A percentile compares a stretch with the other conserved stretches of the same genome.
Evolutionary conservation across 2,113 vertebrate species (phyloP).

Genomic region (Corynorhinus townsendii): DNA sequence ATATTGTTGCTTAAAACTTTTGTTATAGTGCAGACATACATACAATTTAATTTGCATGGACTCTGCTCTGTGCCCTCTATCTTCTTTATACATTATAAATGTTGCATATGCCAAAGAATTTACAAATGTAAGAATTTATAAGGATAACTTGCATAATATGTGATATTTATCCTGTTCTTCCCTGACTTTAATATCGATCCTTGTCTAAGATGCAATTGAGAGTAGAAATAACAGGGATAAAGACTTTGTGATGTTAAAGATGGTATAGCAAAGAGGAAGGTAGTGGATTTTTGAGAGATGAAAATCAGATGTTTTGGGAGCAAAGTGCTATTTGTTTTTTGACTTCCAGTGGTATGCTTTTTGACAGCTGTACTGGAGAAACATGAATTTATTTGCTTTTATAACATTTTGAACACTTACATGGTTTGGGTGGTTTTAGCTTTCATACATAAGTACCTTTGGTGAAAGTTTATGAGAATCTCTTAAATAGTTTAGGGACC

Average conservation of each 20-base stretch:
- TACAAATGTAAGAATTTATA: neutral
- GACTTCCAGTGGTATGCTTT: neutral
- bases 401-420: neutral
- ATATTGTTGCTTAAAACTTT: neutral
- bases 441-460: conserved; percentile 17
- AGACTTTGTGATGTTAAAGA: neutral
- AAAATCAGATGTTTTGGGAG: neutral
- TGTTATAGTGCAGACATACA: neutral
- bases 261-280: neutral
- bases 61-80: neutral
- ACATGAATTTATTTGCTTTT: conserved; percentile 37
- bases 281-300: neutral
- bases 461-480: conserved; percentile 26
- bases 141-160: neutral
- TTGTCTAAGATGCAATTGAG: neutral
- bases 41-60: neutral
- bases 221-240: neutral
- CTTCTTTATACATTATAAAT: neutral
- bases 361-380: neutral
- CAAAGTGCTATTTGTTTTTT: neutral
- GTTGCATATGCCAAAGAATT: neutral
- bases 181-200: neutral
- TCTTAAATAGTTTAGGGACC: neutral
- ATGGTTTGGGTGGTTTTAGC: neutral
- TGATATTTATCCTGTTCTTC: neutral